phyloP scores from a whole-genome alignment of 2,797 vertebrate genomes.

The Pseudochaenichthys georgianus region DNA sequence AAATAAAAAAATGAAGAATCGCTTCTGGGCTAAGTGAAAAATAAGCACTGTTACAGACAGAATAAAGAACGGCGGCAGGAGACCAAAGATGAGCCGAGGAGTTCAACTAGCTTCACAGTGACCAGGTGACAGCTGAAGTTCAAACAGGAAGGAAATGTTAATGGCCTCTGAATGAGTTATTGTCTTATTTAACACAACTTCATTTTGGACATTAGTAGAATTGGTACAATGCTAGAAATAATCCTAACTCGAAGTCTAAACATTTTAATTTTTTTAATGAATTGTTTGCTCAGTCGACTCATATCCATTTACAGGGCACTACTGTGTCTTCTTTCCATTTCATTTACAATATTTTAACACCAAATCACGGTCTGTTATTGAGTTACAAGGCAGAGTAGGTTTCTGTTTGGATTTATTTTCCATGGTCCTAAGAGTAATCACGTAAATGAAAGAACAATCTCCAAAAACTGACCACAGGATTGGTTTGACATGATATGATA shows the following conservation, averaged over 20 bases:
- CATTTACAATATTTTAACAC: not conserved
- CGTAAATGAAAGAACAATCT: no score
- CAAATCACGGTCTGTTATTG: not conserved
- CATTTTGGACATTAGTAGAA: not conserved
- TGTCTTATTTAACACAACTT: not conserved
- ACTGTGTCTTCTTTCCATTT: not conserved
- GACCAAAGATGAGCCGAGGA: not conserved
- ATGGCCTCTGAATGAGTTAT: not conserved
- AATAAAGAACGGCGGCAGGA: not conserved
- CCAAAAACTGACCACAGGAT: not conserved
- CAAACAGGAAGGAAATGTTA: not conserved
- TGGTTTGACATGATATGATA: not conserved
- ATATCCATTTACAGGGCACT: not conserved
- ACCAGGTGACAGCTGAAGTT: not conserved
- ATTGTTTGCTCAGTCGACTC: not conserved
- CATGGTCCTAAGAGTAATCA: no score
- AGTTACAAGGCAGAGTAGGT: not conserved
- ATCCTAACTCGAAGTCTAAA: not conserved
- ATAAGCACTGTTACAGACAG: not conserved
- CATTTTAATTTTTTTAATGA: not conserved
- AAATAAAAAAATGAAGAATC: not conserved
- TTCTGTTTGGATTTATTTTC: not conserved
- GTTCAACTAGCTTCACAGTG: not conserved
- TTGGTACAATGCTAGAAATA: not conserved
- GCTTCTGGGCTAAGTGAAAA: not conserved